Conservation (phyloP, 2,888 invertebrate genomes). For the Falcaria lacertinaria region DNA sequence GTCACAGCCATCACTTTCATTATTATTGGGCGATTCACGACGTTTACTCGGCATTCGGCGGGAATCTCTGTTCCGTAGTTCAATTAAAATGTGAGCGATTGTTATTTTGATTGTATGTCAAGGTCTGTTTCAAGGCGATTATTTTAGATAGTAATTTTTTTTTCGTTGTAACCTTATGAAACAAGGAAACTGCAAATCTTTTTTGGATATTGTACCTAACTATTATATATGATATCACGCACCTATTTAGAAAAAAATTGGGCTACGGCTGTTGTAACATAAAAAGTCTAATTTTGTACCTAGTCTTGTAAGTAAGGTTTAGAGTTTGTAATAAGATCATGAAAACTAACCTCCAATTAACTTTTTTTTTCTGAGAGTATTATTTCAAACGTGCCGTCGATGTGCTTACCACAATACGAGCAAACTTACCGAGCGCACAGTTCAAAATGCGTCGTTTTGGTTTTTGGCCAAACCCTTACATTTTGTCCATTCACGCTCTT, state of each 20-base stretch:
- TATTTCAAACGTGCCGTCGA: constrained; percentile 8
- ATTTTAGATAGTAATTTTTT: constrained; percentile 4
- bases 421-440: constrained; percentile 39
- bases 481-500: constrained; percentile 60
- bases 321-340: too few species aligned
- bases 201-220: too few species aligned
- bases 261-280: too few species aligned
- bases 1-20: constrained; percentile 78
- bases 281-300: too few species aligned
- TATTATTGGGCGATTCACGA: constrained; percentile 80
- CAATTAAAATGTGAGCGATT: constrained; percentile 68
- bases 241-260: too few species aligned
- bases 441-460: constrained; percentile 60
- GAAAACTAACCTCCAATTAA: too few species aligned
- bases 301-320: too few species aligned
- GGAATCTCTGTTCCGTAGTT: constrained; percentile 68
- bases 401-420: constrained; percentile 29
- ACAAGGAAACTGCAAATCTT: too few species aligned
- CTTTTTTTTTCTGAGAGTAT: too few species aligned
- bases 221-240: too few species aligned
- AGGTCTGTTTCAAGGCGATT: constrained; percentile 27
- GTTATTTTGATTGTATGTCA: constrained; percentile 57
- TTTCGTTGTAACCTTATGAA: too few species aligned
- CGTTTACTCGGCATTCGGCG: constrained; percentile 69
- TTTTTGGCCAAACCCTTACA: constrained; percentile 73